phyloP scores from a whole-genome alignment of 2,797 vertebrate species.

The Anas bahamensis region DNA sequence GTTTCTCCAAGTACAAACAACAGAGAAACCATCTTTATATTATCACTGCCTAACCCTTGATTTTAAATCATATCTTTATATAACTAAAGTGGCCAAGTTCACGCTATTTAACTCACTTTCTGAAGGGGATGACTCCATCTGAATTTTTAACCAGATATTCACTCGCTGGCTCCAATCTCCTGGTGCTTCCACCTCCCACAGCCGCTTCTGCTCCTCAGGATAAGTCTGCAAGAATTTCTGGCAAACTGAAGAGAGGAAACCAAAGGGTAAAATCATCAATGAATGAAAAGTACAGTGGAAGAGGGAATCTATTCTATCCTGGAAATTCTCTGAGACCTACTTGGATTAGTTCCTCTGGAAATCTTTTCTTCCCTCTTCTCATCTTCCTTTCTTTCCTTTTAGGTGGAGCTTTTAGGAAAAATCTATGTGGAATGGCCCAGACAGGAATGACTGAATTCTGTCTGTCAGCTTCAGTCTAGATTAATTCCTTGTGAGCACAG shows the following conservation, averaged over 20 bases:
- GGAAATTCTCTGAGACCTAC: not conserved
- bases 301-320: not conserved
- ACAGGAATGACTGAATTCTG: not conserved
- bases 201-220: constrained; percentile 78
- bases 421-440: not conserved
- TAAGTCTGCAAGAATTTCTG: constrained; percentile 83
- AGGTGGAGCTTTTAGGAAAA: not conserved
- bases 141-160: constrained; percentile 91
- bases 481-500: not conserved
- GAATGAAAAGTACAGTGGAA: not conserved
- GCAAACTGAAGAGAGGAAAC: constrained; percentile 81
- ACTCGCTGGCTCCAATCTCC: constrained; percentile 87
- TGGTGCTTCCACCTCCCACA: constrained; percentile 91
- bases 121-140: constrained; percentile 69
- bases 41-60: not conserved
- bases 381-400: not conserved
- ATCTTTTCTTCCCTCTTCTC: not conserved
- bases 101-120: constrained; percentile 67
- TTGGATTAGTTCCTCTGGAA: not conserved
- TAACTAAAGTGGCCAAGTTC: not conserved
- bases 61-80: not conserved
- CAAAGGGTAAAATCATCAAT: not conserved
- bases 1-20: not conserved
- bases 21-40: not conserved
- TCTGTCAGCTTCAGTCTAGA: not conserved